These are phyloP conservation scores for Lepeophtheirus nordmannii DNA, from an alignment of 2,888 invertebrate species.

Conservation along the genomic window DNA sequence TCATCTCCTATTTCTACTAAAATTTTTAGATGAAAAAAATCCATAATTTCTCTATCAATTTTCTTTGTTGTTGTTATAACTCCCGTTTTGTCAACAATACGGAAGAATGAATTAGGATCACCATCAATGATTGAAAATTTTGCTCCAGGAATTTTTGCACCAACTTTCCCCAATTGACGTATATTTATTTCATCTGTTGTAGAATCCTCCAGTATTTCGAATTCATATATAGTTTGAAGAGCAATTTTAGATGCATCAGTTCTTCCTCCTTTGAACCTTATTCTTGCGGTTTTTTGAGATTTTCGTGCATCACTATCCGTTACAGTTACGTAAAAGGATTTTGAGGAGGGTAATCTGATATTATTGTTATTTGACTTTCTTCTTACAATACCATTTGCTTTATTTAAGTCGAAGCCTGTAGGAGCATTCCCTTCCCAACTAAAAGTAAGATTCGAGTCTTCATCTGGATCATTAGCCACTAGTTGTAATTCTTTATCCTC, in stretches of 20 bases:
- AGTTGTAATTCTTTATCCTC: constrained; percentile 43
- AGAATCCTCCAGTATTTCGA: constrained; percentile 65
- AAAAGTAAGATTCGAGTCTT: constrained; percentile 36
- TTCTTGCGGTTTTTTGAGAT: constrained; percentile 34
- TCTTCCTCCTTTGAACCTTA: neutral
- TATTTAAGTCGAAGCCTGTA: constrained; percentile 52
- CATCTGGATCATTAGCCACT: constrained; percentile 66
- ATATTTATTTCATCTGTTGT: constrained; percentile 46
- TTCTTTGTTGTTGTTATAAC: constrained; percentile 57
- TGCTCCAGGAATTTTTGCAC: constrained; percentile 30
- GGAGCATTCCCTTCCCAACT: neutral
- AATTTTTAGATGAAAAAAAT: constrained; percentile 63
- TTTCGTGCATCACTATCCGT: constrained; percentile 61
- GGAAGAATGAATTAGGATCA: constrained; percentile 41
- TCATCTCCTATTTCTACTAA: constrained; percentile 66
- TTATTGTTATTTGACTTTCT: constrained; percentile 32
- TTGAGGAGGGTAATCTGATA: neutral
- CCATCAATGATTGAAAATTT: constrained; percentile 15
- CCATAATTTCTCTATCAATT: constrained; percentile 66
- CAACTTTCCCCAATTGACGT: constrained; percentile 59
- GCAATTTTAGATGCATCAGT: neutral
- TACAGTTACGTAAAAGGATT: constrained; percentile 47
- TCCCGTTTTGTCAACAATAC: constrained; percentile 62
- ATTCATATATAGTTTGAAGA: constrained; percentile 56
- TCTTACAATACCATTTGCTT: constrained; percentile 56